Evolutionary conservation across 2,797 vertebrate genomes (phyloP), one percentile per base, ranked within the genome.

Genomic region (Galagoides demidoff): DNA sequence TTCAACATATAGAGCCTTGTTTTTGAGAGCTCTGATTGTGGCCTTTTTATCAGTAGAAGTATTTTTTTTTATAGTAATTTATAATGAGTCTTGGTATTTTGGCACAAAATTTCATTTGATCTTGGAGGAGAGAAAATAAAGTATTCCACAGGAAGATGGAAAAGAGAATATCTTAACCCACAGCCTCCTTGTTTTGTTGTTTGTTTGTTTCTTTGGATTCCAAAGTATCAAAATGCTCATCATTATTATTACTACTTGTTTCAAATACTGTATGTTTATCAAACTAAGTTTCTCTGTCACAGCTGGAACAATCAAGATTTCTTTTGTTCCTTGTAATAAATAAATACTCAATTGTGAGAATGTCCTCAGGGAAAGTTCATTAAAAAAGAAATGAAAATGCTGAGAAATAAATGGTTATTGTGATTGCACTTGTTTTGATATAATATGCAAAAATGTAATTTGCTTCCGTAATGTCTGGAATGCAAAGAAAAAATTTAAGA

Each of bases 361-460:
- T 97, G 85, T 98, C 98, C 97, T 98, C 81, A 93, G 98, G 98
- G 97, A 98, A 98, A 98, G 90, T 98, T 98, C 97, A 97, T 98
- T 98, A 57, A 97, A 98, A 97, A 97, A 96, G 0, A 98, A 98
- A 98, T 92, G 22, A 98, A 98, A 98, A 97, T 87, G 78, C 85
- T 0, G 31, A 97, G 79, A 98, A 98, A 98, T 96, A 98, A 98
- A 98, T 98, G 96, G 96, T 97, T 98, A 97, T 95, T 98, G 92
- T 95, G 95, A 98, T 96, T 97, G 96, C 68, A 94, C 87, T 98
- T 98, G 89, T 98, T 98, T 98, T 98, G 96, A 98, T 98, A 97
- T 94, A 97, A 97, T 98, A 98, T 97, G 97, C 96, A 98, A 98
- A 97, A 97, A 98, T 97, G 96, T 98, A 97, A 98, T 98, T 98